Evolutionary conservation across 2,113 vertebrate species (phyloP).

Genomic region (Maccullochella peelii): DNA sequence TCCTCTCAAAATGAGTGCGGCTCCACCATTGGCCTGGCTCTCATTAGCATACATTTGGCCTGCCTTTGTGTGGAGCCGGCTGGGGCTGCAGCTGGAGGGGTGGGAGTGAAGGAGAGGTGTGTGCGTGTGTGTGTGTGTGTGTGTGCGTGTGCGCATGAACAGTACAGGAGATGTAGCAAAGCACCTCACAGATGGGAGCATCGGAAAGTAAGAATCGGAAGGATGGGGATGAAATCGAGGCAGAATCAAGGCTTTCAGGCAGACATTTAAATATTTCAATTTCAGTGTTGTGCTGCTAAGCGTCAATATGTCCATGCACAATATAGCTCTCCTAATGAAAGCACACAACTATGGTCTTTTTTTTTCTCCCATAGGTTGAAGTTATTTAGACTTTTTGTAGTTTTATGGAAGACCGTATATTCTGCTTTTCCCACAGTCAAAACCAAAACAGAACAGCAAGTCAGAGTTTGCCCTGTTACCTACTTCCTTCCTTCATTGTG

Average conservation of each 20-base stretch:
- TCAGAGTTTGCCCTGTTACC: neutral
- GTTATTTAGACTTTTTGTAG: neutral
- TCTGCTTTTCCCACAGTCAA: neutral
- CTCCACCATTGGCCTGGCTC: conserved; percentile 79
- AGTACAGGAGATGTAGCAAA: conserved; percentile 51
- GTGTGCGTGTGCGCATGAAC: conserved; percentile 28
- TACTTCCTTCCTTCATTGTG: neutral
- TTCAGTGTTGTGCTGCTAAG: conserved; percentile 1
- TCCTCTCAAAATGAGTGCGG: conserved; percentile 82
- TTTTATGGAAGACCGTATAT: neutral
- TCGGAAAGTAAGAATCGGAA: conserved; percentile 30
- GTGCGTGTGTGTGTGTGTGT: conserved; percentile 11
- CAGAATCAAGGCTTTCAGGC: conserved; percentile 24
- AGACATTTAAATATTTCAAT: conserved; percentile 46
- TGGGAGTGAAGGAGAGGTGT: conserved; percentile 45
- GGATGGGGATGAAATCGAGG: conserved; percentile 32
- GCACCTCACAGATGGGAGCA: conserved; percentile 62
- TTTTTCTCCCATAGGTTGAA: neutral
- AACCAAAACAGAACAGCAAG: neutral
- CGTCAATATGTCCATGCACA: neutral
- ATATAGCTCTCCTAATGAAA: conserved; percentile 15
- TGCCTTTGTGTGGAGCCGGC: conserved; percentile 78
- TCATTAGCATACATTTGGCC: conserved; percentile 84
- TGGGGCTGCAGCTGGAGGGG: conserved; percentile 73
- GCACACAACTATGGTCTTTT: neutral